Conservation (phyloP, 2,888 invertebrate species). For the Tachina grossa region DNA sequence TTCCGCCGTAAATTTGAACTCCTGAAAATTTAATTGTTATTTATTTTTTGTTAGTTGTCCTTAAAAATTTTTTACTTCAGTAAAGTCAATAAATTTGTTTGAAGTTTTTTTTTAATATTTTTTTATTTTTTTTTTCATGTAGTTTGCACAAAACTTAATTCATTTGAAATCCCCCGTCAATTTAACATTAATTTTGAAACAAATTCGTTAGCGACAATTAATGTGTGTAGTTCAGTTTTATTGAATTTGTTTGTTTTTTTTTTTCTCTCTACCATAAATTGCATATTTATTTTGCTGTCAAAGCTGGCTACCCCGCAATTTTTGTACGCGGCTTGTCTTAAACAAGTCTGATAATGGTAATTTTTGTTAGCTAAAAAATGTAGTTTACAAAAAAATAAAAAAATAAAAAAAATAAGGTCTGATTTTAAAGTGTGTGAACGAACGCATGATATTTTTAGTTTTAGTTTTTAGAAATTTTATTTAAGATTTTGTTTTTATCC, state of each 20-base stretch:
- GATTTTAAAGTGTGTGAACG: slow-evolving; percentile 56
- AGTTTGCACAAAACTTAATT: slow-evolving; percentile 18
- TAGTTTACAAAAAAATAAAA: slow-evolving; percentile 13
- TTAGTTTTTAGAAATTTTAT: slow-evolving; percentile 40
- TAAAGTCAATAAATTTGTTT: slow-evolving; percentile 46
- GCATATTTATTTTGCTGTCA: slow-evolving; percentile 54
- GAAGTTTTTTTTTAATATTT: background rate
- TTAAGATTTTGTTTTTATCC: slow-evolving; percentile 33
- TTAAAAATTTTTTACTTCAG: slow-evolving; percentile 3
- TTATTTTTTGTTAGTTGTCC: background rate
- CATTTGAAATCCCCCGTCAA: slow-evolving; percentile 58
- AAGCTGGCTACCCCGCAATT: slow-evolving; percentile 20
- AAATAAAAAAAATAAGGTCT: slow-evolving; percentile 19
- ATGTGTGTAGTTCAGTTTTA: slow-evolving; percentile 52
- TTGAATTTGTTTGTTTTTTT: slow-evolving; percentile 29
- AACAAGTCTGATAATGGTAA: slow-evolving; percentile 16
- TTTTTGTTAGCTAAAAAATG: background rate
- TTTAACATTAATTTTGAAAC: slow-evolving; percentile 60
- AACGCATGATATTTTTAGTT: slow-evolving; percentile 46
- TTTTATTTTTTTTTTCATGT: background rate
- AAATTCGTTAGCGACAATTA: slow-evolving; percentile 64
- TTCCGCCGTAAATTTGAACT: no score
- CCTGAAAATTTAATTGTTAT: slow-evolving; percentile 23
- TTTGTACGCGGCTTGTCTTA: background rate
- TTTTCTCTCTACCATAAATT: slow-evolving; percentile 42